Percentiles rank a stretch among this genome's conserved stretches.
Evolutionary conservation across 2,888 invertebrate genomes (phyloP).

Genomic region (Pristionchus japonicus): DNA sequence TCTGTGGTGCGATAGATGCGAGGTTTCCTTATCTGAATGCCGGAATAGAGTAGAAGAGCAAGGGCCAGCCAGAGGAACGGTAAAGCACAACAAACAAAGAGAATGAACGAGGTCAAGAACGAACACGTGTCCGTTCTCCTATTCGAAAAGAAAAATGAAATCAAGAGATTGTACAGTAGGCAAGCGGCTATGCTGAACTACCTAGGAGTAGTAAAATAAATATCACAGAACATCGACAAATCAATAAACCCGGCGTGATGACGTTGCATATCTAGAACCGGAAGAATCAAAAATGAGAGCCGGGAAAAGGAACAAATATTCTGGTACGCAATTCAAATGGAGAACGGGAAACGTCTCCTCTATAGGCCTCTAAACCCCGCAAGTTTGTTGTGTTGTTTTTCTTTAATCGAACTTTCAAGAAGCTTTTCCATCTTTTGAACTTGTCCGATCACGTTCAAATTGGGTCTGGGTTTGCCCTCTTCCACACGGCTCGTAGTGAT

Average conservation of each 20-base stretch:
- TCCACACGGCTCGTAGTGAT: too few relatives aligned
- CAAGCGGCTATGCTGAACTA: not conserved
- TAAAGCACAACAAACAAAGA: not conserved
- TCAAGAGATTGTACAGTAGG: not conserved
- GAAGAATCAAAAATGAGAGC: too few relatives aligned
- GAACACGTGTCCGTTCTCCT: not conserved
- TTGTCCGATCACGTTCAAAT: too few relatives aligned
- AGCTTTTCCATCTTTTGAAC: too few relatives aligned
- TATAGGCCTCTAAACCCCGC: too few relatives aligned
- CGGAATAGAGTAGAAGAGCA: not conserved
- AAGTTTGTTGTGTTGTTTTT: too few relatives aligned
- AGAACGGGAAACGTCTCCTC: not conserved
- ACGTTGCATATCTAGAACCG: slow-evolving; percentile 30
- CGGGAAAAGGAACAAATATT: not conserved
- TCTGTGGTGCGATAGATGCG: not conserved
- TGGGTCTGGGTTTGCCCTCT: too few relatives aligned
- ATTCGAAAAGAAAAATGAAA: not conserved
- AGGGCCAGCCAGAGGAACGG: not conserved
- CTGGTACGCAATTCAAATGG: not conserved
- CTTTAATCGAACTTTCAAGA: too few relatives aligned
- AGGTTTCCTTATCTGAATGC: not conserved
- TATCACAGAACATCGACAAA: not conserved
- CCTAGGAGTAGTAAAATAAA: not conserved
- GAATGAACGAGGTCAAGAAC: not conserved
- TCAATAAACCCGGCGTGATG: not conserved